A percentile compares a stretch with the other conserved stretches of the same genome.
phyloP scores from a whole-genome alignment of 2,888 invertebrate genomes.

The Macrophya annulata region DNA sequence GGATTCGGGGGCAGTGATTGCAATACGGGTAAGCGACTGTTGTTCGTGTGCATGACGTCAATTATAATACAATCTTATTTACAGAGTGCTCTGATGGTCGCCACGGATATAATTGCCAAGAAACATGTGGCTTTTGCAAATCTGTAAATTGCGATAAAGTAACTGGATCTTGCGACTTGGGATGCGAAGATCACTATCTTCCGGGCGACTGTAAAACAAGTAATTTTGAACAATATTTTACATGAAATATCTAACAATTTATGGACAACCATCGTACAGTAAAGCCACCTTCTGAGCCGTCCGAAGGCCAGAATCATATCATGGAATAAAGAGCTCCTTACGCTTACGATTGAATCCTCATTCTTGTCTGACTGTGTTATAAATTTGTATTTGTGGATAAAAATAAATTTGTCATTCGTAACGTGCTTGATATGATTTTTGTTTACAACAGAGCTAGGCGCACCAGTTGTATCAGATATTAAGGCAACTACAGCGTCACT shows the following conservation, averaged over 20 bases:
- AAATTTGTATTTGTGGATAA: no score
- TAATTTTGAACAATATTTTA: conserved; percentile 51
- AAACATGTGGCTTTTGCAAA: conserved; percentile 65
- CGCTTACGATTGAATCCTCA: neutral
- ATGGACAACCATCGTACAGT: neutral
- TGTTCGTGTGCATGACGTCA: conserved; percentile 26
- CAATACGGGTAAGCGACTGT: conserved; percentile 30
- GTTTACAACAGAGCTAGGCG: neutral
- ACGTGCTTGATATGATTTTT: neutral
- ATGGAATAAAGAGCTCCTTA: neutral
- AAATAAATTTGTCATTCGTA: neutral
- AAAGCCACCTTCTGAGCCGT: neutral
- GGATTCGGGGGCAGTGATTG: conserved; percentile 62
- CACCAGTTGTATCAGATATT: neutral
- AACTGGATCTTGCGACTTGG: conserved; percentile 63
- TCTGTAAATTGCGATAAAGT: conserved; percentile 56
- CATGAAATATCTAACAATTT: neutral
- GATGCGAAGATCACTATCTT: conserved; percentile 60
- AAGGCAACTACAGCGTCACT: neutral
- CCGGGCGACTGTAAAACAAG: conserved; percentile 66
- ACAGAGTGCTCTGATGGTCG: conserved; percentile 61
- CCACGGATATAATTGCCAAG: conserved; percentile 68
- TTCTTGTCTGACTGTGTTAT: neutral
- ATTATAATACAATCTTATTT: conserved; percentile 35
- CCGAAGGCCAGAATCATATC: neutral